Evolutionary conservation across 2,797 vertebrate genomes (phyloP).

Genomic region (Rhinichthys osculus): DNA sequence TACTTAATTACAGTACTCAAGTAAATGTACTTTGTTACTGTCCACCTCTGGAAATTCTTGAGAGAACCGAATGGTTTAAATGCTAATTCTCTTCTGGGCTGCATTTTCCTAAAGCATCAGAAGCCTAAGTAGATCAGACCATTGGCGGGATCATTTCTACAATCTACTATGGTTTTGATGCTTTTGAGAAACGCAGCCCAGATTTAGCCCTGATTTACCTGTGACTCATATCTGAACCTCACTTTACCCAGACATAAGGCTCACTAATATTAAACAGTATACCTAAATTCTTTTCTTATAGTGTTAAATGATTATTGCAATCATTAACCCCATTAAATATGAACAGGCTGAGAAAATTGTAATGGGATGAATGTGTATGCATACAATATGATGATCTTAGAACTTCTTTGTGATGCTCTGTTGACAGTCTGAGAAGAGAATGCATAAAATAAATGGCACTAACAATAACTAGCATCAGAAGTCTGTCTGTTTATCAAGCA

Average conservation of each 20-base stretch:
- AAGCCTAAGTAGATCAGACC: too few species aligned
- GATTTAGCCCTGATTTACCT: too few species aligned
- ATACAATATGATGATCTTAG: not conserved
- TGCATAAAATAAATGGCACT: not conserved
- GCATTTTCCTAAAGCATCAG: too few species aligned
- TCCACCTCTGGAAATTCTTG: not conserved
- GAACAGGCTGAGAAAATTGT: not conserved
- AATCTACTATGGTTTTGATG: too few species aligned
- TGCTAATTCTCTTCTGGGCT: not conserved
- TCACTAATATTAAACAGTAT: not conserved
- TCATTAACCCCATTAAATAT: not conserved
- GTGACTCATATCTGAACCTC: too few species aligned
- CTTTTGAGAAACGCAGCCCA: too few species aligned
- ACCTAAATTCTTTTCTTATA: not conserved
- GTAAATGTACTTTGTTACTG: too few species aligned
- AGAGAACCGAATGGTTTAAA: not conserved
- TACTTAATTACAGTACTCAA: too few species aligned
- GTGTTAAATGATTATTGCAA: not conserved
- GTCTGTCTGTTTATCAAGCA: conserved; percentile 11
- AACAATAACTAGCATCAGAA: not conserved
- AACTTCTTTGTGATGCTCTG: not conserved
- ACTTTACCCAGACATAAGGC: too few species aligned
- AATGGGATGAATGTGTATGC: not conserved
- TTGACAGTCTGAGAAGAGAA: not conserved
- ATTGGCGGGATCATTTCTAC: too few species aligned